These are phyloP conservation scores for Trichogramma dendrolimi DNA, from an alignment of 2,888 invertebrate genomes.

Conservation along the genomic window DNA sequence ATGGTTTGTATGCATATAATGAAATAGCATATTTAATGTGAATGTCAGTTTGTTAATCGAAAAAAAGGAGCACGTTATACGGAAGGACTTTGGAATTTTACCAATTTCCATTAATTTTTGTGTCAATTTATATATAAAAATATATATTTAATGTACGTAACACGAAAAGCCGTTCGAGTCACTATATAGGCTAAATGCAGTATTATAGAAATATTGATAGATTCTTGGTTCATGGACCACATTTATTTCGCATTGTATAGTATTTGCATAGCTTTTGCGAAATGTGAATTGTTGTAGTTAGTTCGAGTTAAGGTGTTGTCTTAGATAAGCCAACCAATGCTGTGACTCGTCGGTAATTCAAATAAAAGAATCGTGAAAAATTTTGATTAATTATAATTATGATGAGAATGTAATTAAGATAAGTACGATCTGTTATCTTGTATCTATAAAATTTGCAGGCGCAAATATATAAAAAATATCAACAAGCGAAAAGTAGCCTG, in stretches of 20 bases:
- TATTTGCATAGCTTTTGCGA: slow-evolving; percentile 12
- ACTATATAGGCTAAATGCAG: slow-evolving; percentile 18
- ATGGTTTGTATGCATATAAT: slow-evolving; percentile 25
- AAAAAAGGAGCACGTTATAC: not conserved
- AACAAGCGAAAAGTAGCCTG: slow-evolving; percentile 7
- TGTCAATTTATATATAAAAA: not conserved
- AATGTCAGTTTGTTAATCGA: slow-evolving; percentile 12
- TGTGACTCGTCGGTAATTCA: slow-evolving; percentile 15
- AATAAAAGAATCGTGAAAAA: slow-evolving; percentile 16
- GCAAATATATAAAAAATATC: slow-evolving; percentile 5
- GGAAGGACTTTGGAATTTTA: slow-evolving; percentile 1
- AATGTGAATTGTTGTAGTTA: not conserved
- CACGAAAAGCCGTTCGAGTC: slow-evolving; percentile 16
- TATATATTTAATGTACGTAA: not conserved
- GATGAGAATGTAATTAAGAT: slow-evolving; percentile 3
- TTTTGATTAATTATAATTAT: not conserved
- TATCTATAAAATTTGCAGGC: slow-evolving; percentile 17
- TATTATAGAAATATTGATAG: slow-evolving; percentile 26
- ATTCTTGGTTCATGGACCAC: slow-evolving; percentile 13
- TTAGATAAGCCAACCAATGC: slow-evolving; percentile 5
- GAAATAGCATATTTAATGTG: slow-evolving; percentile 28
- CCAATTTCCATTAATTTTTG: slow-evolving; percentile 2
- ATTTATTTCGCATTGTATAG: slow-evolving; percentile 11
- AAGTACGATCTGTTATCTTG: slow-evolving; percentile 16
- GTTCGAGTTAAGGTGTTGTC: not conserved